A percentile compares a stretch with the other conserved stretches of the same genome.
Conservation (phyloP, 2,888 invertebrate species). For the Laspeyria flexula region DNA sequence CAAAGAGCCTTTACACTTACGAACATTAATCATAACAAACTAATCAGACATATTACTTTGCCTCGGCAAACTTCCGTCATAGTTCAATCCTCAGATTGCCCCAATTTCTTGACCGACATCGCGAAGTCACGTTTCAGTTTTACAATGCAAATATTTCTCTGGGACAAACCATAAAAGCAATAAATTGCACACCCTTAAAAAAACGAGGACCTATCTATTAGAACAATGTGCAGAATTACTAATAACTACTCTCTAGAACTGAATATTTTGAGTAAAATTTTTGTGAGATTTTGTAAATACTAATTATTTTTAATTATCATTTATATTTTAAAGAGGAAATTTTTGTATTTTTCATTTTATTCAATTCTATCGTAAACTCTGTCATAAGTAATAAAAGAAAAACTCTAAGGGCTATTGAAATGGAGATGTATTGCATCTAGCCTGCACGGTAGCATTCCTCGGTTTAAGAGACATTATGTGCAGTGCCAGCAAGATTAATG, state of each 20-base stretch:
- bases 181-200: slow-evolving; percentile 4
- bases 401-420: too few relatives aligned
- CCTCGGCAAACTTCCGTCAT: slow-evolving; percentile 3
- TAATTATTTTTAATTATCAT: too few relatives aligned
- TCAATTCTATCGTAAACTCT: too few relatives aligned
- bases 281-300: too few relatives aligned
- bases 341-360: too few relatives aligned
- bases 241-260: neutral
- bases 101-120: slow-evolving; percentile 22
- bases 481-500: too few relatives aligned
- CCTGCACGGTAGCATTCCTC: too few relatives aligned
- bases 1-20: neutral
- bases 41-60: neutral
- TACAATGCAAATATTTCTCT: slow-evolving; percentile 19
- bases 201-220: neutral
- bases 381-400: too few relatives aligned
- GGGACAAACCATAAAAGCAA: neutral
- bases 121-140: slow-evolving; percentile 9
- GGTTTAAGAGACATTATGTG: too few relatives aligned
- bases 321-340: too few relatives aligned
- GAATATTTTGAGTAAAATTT: too few relatives aligned
- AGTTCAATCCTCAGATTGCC: slow-evolving; percentile 8
- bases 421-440: too few relatives aligned
- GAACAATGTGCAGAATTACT: neutral
- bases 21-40: slow-evolving; percentile 3